These are phyloP conservation scores for Julus scanicus DNA, from an alignment of 2,888 invertebrate genomes.

Conservation along the genomic window DNA sequence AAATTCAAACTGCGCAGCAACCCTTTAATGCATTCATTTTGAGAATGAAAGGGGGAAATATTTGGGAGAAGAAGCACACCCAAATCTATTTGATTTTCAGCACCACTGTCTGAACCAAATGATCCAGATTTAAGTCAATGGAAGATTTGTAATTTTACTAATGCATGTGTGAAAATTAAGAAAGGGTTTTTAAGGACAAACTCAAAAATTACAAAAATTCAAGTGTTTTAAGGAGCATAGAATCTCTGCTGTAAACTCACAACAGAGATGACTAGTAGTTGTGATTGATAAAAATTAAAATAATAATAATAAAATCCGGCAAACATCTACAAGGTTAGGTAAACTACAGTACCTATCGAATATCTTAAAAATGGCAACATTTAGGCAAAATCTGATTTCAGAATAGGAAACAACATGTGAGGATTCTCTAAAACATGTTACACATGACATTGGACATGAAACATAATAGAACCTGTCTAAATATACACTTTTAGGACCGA, in stretches of 20 bases:
- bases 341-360: no score
- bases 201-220: not conserved
- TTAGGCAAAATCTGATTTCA: no score
- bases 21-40: not conserved
- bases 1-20: not conserved
- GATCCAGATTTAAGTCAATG: not conserved
- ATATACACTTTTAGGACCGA: no score
- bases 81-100: not conserved
- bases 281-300: not conserved
- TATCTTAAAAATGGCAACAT: no score
- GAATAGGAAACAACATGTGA: no score
- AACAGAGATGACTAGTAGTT: slow-evolving; percentile 10
- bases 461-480: no score
- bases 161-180: not conserved
- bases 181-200: not conserved
- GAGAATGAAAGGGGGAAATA: not conserved
- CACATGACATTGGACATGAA: no score
- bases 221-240: not conserved
- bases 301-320: not conserved
- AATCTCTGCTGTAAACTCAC: not conserved
- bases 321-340: not conserved
- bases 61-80: not conserved
- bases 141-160: not conserved
- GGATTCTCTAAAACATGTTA: no score
- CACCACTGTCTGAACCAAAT: not conserved